Conservation (phyloP, 2,113 vertebrate species). For the Pedetes capensis region DNA sequence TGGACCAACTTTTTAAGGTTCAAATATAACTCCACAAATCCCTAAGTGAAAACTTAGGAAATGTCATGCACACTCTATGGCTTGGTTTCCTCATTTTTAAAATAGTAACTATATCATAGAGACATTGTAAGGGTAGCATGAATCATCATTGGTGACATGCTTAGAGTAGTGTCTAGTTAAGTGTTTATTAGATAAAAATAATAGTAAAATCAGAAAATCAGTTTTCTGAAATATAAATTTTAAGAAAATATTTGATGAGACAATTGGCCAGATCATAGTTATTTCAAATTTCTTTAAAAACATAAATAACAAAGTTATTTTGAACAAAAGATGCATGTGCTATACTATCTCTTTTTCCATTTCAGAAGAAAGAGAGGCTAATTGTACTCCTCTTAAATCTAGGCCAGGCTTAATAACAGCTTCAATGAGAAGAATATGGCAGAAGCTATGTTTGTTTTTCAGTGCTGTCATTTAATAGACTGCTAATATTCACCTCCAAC, state of each 20-base stretch:
- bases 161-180: not conserved
- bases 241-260: not conserved
- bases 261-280: not conserved
- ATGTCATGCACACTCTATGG: not conserved
- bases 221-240: not conserved
- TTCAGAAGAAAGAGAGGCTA: not conserved
- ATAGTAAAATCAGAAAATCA: not conserved
- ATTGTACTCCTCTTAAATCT: not conserved
- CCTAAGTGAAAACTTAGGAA: not conserved
- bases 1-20: not conserved
- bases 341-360: not conserved
- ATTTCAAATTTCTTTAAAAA: not conserved
- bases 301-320: not conserved
- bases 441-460: not conserved
- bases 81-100: not conserved
- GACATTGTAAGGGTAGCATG: not conserved
- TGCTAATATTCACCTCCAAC: not conserved
- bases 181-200: not conserved
- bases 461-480: not conserved
- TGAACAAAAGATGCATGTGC: not conserved
- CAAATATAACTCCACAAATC: not conserved
- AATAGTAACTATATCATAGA: not conserved
- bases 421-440: not conserved
- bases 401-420: not conserved
- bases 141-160: not conserved